These are phyloP conservation scores for Anneissia japonica DNA, from an alignment of 35 echinoderm and acorn worm species.

Conservation along the genomic window DNA sequence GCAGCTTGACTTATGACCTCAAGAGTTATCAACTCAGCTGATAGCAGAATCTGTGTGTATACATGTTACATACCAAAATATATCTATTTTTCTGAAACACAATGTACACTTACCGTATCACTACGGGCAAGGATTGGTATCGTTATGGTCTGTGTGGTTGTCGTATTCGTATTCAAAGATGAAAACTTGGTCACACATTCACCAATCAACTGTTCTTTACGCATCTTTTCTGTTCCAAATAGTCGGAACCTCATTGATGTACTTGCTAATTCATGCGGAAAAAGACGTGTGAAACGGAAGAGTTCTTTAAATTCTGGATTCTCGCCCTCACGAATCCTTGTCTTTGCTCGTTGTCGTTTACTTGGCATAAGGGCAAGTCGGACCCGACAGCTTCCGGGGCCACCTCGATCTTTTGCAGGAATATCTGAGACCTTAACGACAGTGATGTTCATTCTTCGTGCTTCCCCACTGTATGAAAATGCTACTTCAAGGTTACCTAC, in stretches of 20 bases:
- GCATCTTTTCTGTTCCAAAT: slow-evolving; percentile 80
- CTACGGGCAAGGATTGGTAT: background rate
- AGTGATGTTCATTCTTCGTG: slow-evolving; percentile 80
- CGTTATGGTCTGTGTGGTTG: background rate
- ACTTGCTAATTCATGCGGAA: slow-evolving; percentile 83
- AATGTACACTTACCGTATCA: background rate
- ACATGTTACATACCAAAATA: no score
- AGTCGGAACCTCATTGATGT: slow-evolving; percentile 60
- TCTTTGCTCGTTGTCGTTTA: slow-evolving; percentile 87
- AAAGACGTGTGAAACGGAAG: slow-evolving; percentile 85
- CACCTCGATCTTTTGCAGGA: slow-evolving; percentile 78
- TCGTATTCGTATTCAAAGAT: slow-evolving; percentile 49
- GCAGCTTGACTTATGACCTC: no score
- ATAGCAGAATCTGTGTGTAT: no score
- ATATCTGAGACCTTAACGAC: slow-evolving; percentile 58
- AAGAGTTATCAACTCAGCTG: no score
- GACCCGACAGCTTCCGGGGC: slow-evolving; percentile 57
- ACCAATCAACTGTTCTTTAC: slow-evolving; percentile 83
- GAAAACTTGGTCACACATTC: slow-evolving; percentile 92
- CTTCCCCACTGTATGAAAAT: slow-evolving; percentile 90
- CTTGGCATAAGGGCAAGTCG: slow-evolving; percentile 68
- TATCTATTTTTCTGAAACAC: no score
- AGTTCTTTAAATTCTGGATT: slow-evolving; percentile 87
- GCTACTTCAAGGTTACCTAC: slow-evolving; percentile 70
- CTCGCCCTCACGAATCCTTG: slow-evolving; percentile 72